Base-by-base conservation (phyloP, 2,113 vertebrate genomes). In the Lethenteron reissneri region DNA sequence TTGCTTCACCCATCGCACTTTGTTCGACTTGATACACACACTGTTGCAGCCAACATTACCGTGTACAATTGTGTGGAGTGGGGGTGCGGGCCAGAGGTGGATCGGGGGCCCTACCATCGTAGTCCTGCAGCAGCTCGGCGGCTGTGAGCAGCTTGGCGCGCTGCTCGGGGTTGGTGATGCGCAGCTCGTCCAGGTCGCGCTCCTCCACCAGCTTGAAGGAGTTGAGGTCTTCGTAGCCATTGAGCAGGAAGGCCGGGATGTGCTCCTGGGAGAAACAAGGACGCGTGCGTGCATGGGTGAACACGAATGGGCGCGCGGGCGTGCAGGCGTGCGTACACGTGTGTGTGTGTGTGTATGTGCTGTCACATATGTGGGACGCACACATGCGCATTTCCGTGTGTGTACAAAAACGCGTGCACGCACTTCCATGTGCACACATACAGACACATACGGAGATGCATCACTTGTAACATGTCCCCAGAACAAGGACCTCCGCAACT, bases 211-310 rank as follows among this genome's bases (percentile, higher is more conserved):
- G 79, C 78, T 95, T 97, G 78, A 99, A 97, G 2, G 92, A 96
- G 78, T 99, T 91, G 78, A 99, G 76, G 76, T 99, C 94, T 80
- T 99, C 94, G 71, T 99, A 99, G 12, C 94, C 94, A 58, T 99
- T 99, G 78, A 99, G 94, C 56, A 99, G 78, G 78, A 99, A 97
- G 9, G 92, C 97, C 69, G 94, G 92, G 91, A 96, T 95, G 79
- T 97, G 92, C 75, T 99, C 92, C 94, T 97, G 76, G 41, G 41
- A 41, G 41, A 41, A 41, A 41, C 41, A 41, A 41, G 41, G 41
- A 41, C 41, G 41, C 41, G 41, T 41, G 41, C 41, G 25, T 41
- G 25, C 25, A 1, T 41, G 41, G 41, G 41, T 41, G 41, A 41
- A 6, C 41, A 41, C 5, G 41, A 6, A 41, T 41, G 41, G 41